These are phyloP conservation scores for Lophura nycthemera DNA, from an alignment of 2,113 vertebrate species.

Conservation along the genomic window DNA sequence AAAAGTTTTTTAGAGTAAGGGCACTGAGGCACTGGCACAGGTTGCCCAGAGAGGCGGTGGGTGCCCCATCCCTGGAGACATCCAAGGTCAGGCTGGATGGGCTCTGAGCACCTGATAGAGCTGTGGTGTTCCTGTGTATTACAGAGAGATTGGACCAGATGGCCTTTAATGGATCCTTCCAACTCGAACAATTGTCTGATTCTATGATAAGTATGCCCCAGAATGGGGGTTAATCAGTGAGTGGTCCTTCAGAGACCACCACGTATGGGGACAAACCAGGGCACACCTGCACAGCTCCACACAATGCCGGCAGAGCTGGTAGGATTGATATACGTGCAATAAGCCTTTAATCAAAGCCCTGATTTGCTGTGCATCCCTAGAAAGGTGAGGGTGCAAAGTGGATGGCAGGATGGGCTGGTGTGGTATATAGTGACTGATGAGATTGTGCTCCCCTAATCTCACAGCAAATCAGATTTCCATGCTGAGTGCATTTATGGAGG, in stretches of 20 bases:
- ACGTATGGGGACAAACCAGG: background rate
- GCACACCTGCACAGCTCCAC: background rate
- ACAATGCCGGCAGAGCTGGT: background rate
- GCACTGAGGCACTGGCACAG: too few relatives aligned
- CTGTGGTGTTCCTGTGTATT: too few relatives aligned
- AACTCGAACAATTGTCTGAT: too few relatives aligned
- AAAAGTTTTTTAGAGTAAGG: too few relatives aligned
- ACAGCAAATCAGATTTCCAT: slow-evolving; percentile 47
- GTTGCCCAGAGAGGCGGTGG: too few relatives aligned
- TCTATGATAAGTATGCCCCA: background rate
- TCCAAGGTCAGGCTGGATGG: too few relatives aligned
- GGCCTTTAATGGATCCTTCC: too few relatives aligned
- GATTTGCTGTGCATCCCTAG: background rate
- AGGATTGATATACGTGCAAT: background rate
- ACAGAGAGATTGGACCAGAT: too few relatives aligned
- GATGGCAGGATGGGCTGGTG: background rate
- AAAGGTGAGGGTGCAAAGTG: background rate
- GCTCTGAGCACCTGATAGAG: too few relatives aligned
- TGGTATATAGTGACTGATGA: slow-evolving; percentile 35
- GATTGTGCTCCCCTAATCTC: slow-evolving; percentile 55
- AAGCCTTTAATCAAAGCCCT: background rate
- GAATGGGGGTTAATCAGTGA: background rate
- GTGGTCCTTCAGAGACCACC: background rate
- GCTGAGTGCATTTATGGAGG: background rate
- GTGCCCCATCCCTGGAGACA: too few relatives aligned